phyloP scores from a whole-genome alignment of 1,140 invertebrate species.

The Drosophila nannoptera region DNA sequence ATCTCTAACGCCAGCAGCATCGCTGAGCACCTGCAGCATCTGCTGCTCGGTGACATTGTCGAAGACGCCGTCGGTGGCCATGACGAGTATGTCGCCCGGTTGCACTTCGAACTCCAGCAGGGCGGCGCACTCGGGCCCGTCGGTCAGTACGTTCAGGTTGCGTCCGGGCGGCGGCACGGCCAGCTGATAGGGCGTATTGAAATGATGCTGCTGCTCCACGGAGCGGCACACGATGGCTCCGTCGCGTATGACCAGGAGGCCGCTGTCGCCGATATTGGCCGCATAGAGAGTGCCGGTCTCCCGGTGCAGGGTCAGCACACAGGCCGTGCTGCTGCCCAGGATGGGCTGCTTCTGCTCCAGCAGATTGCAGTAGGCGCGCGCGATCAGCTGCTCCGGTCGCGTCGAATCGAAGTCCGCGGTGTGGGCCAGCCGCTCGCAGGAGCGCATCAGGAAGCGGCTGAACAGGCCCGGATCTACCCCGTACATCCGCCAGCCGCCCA shows the following conservation, averaged over 20 bases:
- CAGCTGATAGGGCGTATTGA: slow-evolving; percentile 98
- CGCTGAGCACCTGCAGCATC: slow-evolving; percentile 80
- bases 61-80: slow-evolving; percentile 98
- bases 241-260: slow-evolving; percentile 93
- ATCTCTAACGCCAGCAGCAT: slow-evolving; percentile 83
- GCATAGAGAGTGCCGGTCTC: slow-evolving; percentile 92
- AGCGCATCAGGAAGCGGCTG: slow-evolving; percentile 49
- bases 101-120: slow-evolving; percentile 93
- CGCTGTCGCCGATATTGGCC: slow-evolving; percentile 98
- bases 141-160: slow-evolving; percentile 89
- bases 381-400: slow-evolving; percentile 28
- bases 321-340: slow-evolving; percentile 52
- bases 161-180: slow-evolving; percentile 93
- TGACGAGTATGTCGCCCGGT: slow-evolving; percentile 94
- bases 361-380: slow-evolving; percentile 79
- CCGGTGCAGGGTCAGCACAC: slow-evolving; percentile 91
- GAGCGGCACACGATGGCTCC: slow-evolving; percentile 92
- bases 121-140: slow-evolving; percentile 94
- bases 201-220: slow-evolving; percentile 97
- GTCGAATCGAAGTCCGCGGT: slow-evolving; percentile 17
- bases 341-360: slow-evolving; percentile 80
- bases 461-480: slow-evolving; percentile 58
- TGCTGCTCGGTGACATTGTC: slow-evolving; percentile 96
- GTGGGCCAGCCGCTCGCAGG: slow-evolving; percentile 38
- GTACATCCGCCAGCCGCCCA: slow-evolving; percentile 49